Base-by-base conservation (phyloP, 1,140 invertebrate species). In the Ceratina japonica region DNA sequence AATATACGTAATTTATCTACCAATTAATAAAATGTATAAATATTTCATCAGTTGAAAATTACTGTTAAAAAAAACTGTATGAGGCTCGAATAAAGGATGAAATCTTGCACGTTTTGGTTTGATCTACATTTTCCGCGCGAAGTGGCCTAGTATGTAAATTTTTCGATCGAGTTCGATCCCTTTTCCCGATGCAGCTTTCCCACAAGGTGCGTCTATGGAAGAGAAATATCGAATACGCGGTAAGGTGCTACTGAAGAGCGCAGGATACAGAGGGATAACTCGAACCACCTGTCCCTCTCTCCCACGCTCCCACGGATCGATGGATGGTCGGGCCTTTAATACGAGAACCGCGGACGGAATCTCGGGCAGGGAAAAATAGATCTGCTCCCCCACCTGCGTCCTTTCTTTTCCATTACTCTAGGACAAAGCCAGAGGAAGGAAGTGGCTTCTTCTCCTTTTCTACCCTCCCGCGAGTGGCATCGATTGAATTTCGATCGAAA, bases 231-330 rank as follows among this genome's bases (percentile, higher is more conserved):
- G 80, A 81, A 81, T 88, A 76, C 81, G 82, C 80, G 79, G 85
- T 85, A 89, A 88, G 87, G 89, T 90, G 88, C 86, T 85, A 87
- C 86, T 83, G 84, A 87, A 79, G 71, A 85, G 51, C 63, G 51
- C 75, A 80, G 81, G 61, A 82, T 78, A 80, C 62, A 64, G 52
- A 18, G 62, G 71, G 61, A 82, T 81, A 73, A 66, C 74, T 84
- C 76, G 82, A 81, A 75, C 87, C 90, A 91, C 90, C 90, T 91
- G 90, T 91, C 89, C 79, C 65, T 83, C 85, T 89, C 90, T 91
- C 90, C 90, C 90, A 91, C 90, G 90, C 90, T 90, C 70, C 59
- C 54, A 65, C 72, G 82, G 79, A 84, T 79, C 82, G 79, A 86
- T 73, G 78, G 69, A 75, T 76, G 72, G 75, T 69, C 71, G 72